Percentiles rank a stretch among this genome's conserved stretches.
phyloP scores from a whole-genome alignment of 1,140 invertebrate genomes.

The Ostrea edulis region DNA sequence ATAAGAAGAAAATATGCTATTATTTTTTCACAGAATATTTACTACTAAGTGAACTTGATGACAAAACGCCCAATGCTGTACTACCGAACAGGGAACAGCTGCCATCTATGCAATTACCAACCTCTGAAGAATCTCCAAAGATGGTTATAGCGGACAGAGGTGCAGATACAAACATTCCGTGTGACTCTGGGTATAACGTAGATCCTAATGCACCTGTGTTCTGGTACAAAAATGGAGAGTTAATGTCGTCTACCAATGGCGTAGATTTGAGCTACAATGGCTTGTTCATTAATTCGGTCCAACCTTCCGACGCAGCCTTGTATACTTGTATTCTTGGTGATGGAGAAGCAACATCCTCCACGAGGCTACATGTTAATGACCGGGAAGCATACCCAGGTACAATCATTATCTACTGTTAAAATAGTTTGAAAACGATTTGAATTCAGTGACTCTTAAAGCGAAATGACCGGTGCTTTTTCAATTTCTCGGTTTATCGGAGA shows the following conservation, averaged over 20 bases:
- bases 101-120: not conserved
- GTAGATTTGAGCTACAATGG: not conserved
- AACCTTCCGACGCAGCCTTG: not conserved
- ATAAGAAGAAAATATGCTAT: no score
- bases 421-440: no score
- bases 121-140: not conserved
- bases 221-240: not conserved
- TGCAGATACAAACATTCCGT: not conserved
- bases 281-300: not conserved
- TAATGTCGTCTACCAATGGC: not conserved
- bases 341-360: not conserved
- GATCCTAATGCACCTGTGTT: not conserved
- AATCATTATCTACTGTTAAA: not conserved
- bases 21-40: no score
- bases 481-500: no score
- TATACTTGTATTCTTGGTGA: conserved; percentile 5
- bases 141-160: not conserved
- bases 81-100: not conserved
- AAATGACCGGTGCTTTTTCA: no score
- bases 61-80: not conserved
- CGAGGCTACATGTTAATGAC: not conserved
- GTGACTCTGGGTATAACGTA: not conserved
- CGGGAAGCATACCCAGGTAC: not conserved
- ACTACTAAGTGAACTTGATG: not conserved
- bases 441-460: no score